Evolutionary conservation across 2,888 invertebrate genomes (phyloP).

Genomic region (Amphimallon solstitiale): DNA sequence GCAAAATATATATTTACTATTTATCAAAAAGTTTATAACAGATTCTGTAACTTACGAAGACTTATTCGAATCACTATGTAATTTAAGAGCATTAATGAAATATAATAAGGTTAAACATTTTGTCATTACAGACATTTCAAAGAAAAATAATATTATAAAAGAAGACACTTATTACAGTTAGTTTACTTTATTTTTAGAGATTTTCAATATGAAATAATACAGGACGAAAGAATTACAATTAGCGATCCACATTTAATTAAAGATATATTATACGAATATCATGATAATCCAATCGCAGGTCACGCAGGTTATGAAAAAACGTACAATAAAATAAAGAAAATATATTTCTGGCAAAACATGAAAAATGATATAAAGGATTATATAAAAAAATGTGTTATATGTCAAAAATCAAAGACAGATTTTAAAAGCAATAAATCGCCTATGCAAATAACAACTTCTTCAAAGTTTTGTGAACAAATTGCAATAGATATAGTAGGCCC

Average conservation of each 20-base stretch:
- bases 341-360: conserved; percentile 50
- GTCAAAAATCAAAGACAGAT: conserved; percentile 45
- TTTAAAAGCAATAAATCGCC: conserved; percentile 44
- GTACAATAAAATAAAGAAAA: conserved; percentile 36
- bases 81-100: conserved; percentile 20
- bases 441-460: conserved; percentile 40
- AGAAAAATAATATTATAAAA: conserved; percentile 3
- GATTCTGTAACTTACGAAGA: conserved; percentile 21
- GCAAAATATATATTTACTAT: conserved; percentile 15
- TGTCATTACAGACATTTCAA: conserved; percentile 4
- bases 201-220: conserved; percentile 27
- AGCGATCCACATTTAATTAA: conserved; percentile 27
- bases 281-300: conserved; percentile 41
- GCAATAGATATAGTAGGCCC: conserved; percentile 56
- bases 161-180: conserved; percentile 23
- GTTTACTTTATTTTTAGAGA: conserved; percentile 15
- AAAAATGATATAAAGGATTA: conserved; percentile 49
- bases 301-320: conserved; percentile 44
- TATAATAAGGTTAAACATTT: conserved; percentile 17
- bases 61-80: conserved; percentile 17
- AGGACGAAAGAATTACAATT: conserved; percentile 14
- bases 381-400: conserved; percentile 50
- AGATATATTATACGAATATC: conserved; percentile 40
- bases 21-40: conserved; percentile 17
- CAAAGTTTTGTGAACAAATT: conserved; percentile 45